Base-by-base conservation (phyloP, 2,797 vertebrate genomes). In the Platalea minor region DNA sequence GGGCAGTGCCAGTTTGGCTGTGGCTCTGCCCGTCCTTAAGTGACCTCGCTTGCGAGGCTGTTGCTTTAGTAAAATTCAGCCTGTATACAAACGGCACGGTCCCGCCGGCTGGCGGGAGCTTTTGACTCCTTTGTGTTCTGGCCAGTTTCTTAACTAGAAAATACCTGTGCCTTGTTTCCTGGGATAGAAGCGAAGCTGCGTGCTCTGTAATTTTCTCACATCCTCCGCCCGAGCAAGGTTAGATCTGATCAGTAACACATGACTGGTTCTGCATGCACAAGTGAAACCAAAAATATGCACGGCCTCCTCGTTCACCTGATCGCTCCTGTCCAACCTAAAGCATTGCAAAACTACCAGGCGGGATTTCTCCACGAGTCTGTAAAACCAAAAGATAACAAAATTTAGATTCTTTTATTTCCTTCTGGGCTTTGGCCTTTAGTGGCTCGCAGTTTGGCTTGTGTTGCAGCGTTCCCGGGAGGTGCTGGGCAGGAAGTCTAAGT, bases 1-100 rank as follows among this genome's bases (percentile, higher is more conserved):
- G 76, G 94, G 77, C 95, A 19, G 39, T 43, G 93, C 89, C 90
- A 95, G 88, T 29, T 29, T 54, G 65, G 80, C 93, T 13, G 10
- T 21, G 88, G 63, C 88, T 90, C 79, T 59, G 51, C 83, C 23
- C 5, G 89, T 94, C 93, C 94, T 87, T 25, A 54, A 35, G 67
- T 7, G 69, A 89, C 95, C 95, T 53, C 4, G 0, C 21, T 54
- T 7, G 78, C 46, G 6, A 65, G 61, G 65, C 92, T 37, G 70
- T 19, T 13, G 64, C 77, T 56, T 28, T 1, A 6, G 64, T 51
- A 11, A 28, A 26, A 17, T 4, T 18, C 88, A 12, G 45, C 24
- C 45, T 12, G 9, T 17, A 1, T 2, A 2, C 31, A 3, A 50
- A 7, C 68, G 7, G 63, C 14, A 0, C 1, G 41, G 14, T 7